These are phyloP conservation scores for Grus americana DNA, from an alignment of 2,113 vertebrate genomes.

Conservation along the genomic window DNA sequence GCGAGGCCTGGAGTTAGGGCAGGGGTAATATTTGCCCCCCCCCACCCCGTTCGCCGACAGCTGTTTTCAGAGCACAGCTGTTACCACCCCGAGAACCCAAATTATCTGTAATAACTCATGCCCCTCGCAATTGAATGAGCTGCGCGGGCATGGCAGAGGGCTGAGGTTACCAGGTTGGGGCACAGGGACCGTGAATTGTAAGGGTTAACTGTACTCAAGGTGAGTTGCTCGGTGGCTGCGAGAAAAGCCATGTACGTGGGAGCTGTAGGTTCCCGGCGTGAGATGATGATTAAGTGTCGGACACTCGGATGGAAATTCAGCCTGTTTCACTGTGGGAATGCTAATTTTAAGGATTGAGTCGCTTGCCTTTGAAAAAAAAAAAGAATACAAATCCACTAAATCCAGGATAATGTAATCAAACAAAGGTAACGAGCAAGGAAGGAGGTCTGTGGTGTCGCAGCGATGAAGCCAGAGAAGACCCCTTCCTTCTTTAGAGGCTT, in stretches of 20 bases:
- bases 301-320: fast-evolving
- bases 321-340: fast-evolving
- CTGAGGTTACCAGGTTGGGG: fast-evolving
- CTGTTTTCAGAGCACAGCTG: fast-evolving
- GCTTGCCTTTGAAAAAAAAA: background rate
- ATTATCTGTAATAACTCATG: fast-evolving
- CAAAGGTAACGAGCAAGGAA: background rate
- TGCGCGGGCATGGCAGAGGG: fast-evolving
- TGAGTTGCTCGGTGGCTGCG: fast-evolving
- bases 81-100: fast-evolving
- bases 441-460: fast-evolving
- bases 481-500: background rate
- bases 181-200: fast-evolving
- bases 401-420: background rate
- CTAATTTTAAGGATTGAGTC: background rate
- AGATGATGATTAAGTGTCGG: background rate
- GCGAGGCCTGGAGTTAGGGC: background rate
- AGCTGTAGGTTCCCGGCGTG: fast-evolving
- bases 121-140: fast-evolving
- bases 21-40: too few relatives aligned
- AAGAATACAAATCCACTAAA: fast-evolving
- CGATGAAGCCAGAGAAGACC: background rate
- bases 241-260: fast-evolving
- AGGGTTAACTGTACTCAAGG: fast-evolving
- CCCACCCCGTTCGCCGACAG: fast-evolving